phyloP scores from a whole-genome alignment of 1,140 invertebrate species.

The Popillia japonica region DNA sequence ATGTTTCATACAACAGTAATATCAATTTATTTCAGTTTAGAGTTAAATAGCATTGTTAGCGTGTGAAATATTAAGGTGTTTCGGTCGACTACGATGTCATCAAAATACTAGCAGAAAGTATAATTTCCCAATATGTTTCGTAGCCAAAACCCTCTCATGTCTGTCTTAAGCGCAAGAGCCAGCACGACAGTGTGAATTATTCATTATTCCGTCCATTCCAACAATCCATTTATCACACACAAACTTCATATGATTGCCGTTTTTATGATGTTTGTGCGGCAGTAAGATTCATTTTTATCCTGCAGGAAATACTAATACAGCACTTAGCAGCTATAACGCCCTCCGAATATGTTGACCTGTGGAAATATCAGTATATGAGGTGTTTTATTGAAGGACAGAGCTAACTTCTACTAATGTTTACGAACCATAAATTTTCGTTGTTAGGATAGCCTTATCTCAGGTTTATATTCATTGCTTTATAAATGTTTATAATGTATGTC shows the following conservation, averaged over 20 bases:
- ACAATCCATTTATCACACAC: not conserved
- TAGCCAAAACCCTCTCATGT: not conserved
- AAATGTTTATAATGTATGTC: too few species aligned
- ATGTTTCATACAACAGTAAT: too few species aligned
- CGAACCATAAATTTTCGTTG: too few species aligned
- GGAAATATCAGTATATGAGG: not conserved
- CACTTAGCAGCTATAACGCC: not conserved
- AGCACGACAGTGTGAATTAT: not conserved
- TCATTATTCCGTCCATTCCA: not conserved
- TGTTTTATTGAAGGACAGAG: not conserved
- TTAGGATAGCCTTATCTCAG: too few species aligned
- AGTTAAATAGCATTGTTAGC: too few species aligned
- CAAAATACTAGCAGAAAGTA: too few species aligned
- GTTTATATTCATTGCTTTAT: too few species aligned
- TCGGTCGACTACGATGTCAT: too few species aligned
- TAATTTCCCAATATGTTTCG: not conserved
- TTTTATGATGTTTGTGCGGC: not conserved
- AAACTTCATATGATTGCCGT: not conserved
- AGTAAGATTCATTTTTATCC: not conserved
- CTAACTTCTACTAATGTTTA: too few species aligned
- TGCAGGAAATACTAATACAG: not conserved
- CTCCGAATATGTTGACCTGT: not conserved
- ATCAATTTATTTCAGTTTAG: too few species aligned
- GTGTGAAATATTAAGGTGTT: too few species aligned
- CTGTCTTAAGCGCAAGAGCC: not conserved